Evolutionary conservation across 2,797 vertebrate species (phyloP), one percentile per base, ranked within the genome.

Genomic region (Phrynocephalus guinanensis): DNA sequence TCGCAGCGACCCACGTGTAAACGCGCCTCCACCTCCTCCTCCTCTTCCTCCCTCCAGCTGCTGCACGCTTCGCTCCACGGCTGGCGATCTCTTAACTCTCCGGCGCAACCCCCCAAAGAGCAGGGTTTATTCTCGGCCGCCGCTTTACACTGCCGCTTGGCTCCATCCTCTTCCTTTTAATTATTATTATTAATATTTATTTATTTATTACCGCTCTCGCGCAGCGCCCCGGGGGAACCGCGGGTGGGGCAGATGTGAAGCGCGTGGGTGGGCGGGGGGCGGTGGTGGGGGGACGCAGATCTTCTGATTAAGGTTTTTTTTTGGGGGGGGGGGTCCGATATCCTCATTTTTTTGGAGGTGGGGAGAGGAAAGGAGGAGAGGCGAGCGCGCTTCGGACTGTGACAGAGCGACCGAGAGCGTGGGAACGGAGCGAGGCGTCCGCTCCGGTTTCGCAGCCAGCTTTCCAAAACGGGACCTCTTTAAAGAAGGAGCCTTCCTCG

Each of bases 41-140:
- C 67, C 5, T 72, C 38, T 44, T 44, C 10, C 60, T 26, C 33
- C 73, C n/a, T 60, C 63, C 81, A 72, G 87, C 76, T 79, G 86
- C 52, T 13, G 82, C 5, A 33, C 66, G 83, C 75, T 70, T 60
- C 22, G 89, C 90, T 88, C 88, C 28, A n/a, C 16, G 70, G 33
- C 90, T 80, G 2, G 38, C 38, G 38, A 44, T 44, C 38, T 44
- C 38, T 44, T 76, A 86, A 18, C 76, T 88, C 83, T 8, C 13
- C 16, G 1, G 15, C 18, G 15, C 15, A 16, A 5, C 18, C 18
- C 60, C 18, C 60, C 13, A 20, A 63, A 30, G 89, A 80, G 90
- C 67, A 60, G 90, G 89, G 87, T 63, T 90, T 91, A 90, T 94
- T 94, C 90, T 92, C 83, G 68, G 92, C 90, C 72, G 1, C 52